phyloP scores from a whole-genome alignment of 2,888 invertebrate genomes.

The Uloborus plumipes region DNA sequence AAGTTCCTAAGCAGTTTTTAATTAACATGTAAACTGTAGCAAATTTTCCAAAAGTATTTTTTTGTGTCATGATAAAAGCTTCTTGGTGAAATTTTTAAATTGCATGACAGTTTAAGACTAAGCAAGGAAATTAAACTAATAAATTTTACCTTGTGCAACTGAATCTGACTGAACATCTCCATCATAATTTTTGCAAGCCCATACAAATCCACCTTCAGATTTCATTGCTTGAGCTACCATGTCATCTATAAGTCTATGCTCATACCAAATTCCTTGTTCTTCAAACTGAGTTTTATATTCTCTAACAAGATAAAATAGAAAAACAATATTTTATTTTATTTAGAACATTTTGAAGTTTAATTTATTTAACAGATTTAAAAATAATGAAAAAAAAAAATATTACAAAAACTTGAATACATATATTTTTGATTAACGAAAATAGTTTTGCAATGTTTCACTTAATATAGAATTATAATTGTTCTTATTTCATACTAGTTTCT shows the following conservation, averaged over 20 bases:
- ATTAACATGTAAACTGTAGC: background rate
- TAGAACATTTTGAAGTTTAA: too few relatives aligned
- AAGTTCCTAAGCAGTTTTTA: background rate
- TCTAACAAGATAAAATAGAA: constrained; percentile 69
- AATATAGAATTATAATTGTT: too few relatives aligned
- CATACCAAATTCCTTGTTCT: constrained; percentile 91
- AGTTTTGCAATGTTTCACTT: too few relatives aligned
- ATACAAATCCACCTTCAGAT: constrained; percentile 97
- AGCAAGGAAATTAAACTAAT: background rate
- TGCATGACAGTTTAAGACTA: too few relatives aligned
- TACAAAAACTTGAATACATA: too few relatives aligned
- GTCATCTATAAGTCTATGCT: constrained; percentile 97
- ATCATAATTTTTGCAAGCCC: constrained; percentile 99
- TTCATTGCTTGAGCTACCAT: constrained; percentile 99
- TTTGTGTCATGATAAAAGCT: too few relatives aligned
- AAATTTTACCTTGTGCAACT: constrained; percentile 92
- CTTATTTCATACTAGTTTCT: too few relatives aligned
- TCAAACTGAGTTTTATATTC: constrained; percentile 89
- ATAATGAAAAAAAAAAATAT: too few relatives aligned
- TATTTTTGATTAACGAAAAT: too few relatives aligned
- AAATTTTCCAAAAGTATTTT: too few relatives aligned
- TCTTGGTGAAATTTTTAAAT: too few relatives aligned
- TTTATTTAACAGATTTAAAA: too few relatives aligned
- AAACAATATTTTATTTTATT: background rate
- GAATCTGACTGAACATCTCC: constrained; percentile 99